These are phyloP conservation scores for Drosophila incognita DNA, from an alignment of 2,888 invertebrate species.

Conservation along the genomic window DNA sequence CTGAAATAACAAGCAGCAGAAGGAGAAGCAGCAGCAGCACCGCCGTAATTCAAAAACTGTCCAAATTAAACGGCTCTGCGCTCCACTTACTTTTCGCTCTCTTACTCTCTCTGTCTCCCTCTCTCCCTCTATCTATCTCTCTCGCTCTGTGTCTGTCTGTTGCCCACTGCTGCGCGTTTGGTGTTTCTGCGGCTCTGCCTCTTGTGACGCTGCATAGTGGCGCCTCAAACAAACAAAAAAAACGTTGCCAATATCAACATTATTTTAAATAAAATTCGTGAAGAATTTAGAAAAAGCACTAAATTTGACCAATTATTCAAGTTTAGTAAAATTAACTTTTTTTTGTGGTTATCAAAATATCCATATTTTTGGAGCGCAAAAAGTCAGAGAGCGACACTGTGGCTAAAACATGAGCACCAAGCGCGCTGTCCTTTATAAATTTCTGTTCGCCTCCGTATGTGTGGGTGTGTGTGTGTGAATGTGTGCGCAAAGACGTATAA, in stretches of 20 bases:
- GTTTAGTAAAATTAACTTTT: neutral
- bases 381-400: neutral
- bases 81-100: constrained; percentile 52
- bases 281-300: neutral
- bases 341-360: neutral
- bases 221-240: neutral
- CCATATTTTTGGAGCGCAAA: neutral
- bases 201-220: constrained; percentile 43
- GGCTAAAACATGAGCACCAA: constrained; percentile 64
- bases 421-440: constrained; percentile 65
- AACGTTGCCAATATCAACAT: neutral
- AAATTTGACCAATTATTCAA: neutral
- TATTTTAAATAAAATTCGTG: neutral
- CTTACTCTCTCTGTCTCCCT: constrained; percentile 10
- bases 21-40: constrained; percentile 14
- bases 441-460: constrained; percentile 21
- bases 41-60: constrained; percentile 73
- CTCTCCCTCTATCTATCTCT: constrained; percentile 26
- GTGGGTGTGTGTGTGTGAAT: constrained; percentile 19
- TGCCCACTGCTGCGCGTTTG: constrained; percentile 33
- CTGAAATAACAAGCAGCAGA: constrained; percentile 57
- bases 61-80: constrained; percentile 76
- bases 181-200: constrained; percentile 29
- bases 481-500: constrained; percentile 49
- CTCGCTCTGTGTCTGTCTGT: constrained; percentile 14